Percentiles rank a stretch among this genome's conserved stretches.
These are phyloP conservation scores for Drosophila macrothrix DNA, from an alignment of 2,888 invertebrate genomes.

Conservation along the genomic window DNA sequence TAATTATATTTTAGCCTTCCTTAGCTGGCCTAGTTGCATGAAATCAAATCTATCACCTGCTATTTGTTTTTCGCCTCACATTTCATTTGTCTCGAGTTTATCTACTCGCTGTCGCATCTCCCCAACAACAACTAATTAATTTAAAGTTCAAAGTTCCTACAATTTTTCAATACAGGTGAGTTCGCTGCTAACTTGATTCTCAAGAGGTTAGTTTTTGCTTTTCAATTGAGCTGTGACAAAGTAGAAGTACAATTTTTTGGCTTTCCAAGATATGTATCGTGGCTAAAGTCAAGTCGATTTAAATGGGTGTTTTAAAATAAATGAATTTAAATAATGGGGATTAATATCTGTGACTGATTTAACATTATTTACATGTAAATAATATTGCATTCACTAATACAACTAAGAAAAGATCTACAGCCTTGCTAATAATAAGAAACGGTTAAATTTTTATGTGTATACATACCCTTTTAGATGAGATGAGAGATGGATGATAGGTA, in stretches of 20 bases:
- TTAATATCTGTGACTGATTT: neutral
- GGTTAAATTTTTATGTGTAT: no score
- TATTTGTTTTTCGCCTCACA: slow-evolving; percentile 9
- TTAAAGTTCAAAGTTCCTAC: neutral
- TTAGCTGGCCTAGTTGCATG: slow-evolving; percentile 27
- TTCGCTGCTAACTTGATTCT: neutral
- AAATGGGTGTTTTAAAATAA: neutral
- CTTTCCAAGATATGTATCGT: neutral
- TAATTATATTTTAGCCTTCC: slow-evolving; percentile 18
- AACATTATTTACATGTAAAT: neutral
- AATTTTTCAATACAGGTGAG: slow-evolving; percentile 2
- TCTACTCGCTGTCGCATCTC: neutral
- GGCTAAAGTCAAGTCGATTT: neutral
- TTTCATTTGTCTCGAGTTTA: slow-evolving; percentile 3
- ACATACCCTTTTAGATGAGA: neutral
- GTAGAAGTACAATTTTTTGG: neutral
- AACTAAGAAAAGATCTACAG: neutral
- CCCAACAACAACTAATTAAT: slow-evolving; percentile 22
- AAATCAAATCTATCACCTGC: slow-evolving; percentile 46
- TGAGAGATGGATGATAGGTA: neutral
- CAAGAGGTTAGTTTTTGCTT: neutral
- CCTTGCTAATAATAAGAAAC: neutral
- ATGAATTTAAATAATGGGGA: neutral
- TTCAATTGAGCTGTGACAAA: neutral
- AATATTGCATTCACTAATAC: neutral